Evolutionary conservation across 2,113 vertebrate genomes (phyloP).

Genomic region (Scomber scombrus): DNA sequence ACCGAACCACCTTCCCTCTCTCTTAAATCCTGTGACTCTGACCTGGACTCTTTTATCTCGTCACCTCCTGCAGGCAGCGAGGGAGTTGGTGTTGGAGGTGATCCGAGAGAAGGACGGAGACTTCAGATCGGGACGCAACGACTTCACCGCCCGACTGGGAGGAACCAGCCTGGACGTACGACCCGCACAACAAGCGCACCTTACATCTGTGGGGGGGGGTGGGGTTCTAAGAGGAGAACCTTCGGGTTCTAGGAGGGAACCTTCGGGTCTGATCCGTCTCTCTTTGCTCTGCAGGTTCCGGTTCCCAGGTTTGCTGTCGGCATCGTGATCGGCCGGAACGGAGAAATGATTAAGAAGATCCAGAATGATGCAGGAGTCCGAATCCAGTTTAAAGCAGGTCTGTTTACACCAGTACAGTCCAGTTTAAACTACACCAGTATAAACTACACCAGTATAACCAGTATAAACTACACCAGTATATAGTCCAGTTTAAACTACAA

Average conservation of each 20-base stretch:
- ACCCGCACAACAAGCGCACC: neutral
- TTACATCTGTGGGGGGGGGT: neutral
- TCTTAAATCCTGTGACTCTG: neutral
- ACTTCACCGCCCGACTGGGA: conserved; percentile 90
- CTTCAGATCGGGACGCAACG: conserved; percentile 89
- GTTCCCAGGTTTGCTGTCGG: conserved; percentile 95
- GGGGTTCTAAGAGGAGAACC: too few species aligned
- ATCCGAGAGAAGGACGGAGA: conserved; percentile 96
- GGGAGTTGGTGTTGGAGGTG: conserved; percentile 95
- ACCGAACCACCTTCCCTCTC: too few species aligned
- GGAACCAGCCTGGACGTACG: conserved; percentile 93
- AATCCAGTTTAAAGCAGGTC: conserved; percentile 97
- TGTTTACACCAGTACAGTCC: conserved; percentile 35
- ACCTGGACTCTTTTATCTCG: neutral
- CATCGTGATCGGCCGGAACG: conserved; percentile 96
- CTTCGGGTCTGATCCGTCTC: neutral
- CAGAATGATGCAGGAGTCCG: conserved; percentile 95
- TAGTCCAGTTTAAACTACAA: neutral
- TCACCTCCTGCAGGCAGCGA: conserved; percentile 87
- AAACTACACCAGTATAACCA: neutral
- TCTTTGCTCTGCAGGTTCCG: conserved; percentile 85
- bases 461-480: neutral
- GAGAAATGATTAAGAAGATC: conserved; percentile 98
- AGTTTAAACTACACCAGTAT: neutral
- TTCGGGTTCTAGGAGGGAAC: too few species aligned